Evolutionary conservation across 2,888 invertebrate species (phyloP).

Genomic region (Fissipunctia ypsillon): DNA sequence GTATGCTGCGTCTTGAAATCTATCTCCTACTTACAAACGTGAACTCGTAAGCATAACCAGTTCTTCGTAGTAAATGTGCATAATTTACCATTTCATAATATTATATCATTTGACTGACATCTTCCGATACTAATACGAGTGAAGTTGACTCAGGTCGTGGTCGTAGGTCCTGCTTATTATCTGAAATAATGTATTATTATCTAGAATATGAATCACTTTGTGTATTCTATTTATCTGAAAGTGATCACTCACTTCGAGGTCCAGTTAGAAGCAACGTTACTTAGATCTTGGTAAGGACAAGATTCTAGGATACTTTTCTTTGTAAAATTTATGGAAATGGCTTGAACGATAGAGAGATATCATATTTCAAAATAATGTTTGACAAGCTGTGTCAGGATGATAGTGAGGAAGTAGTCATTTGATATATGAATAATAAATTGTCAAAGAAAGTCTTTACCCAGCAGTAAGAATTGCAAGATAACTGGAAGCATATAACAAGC

Average conservation of each 20-base stretch:
- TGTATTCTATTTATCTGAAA: slow-evolving; percentile 56
- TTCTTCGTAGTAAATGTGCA: slow-evolving; percentile 35
- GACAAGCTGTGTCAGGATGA: not conserved
- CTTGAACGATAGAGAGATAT: not conserved
- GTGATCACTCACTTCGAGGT: slow-evolving; percentile 49
- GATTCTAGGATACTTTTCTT: slow-evolving; percentile 3
- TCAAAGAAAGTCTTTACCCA: not conserved
- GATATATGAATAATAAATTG: not conserved
- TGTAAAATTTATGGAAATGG: slow-evolving; percentile 10
- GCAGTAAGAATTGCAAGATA: rapidly evolving
- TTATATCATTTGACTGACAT: slow-evolving; percentile 65
- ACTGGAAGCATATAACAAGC: too few relatives aligned
- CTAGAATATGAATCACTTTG: slow-evolving; percentile 53
- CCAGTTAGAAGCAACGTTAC: slow-evolving; percentile 14
- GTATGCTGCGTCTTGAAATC: slow-evolving; percentile 26
- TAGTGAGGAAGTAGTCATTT: not conserved
- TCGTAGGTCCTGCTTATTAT: slow-evolving; percentile 56
- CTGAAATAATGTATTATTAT: slow-evolving; percentile 50
- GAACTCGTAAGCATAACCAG: slow-evolving; percentile 35
- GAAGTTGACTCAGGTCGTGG: slow-evolving; percentile 59
- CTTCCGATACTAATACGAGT: slow-evolving; percentile 64
- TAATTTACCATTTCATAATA: slow-evolving; percentile 50
- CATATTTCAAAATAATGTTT: not conserved
- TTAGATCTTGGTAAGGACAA: not conserved
- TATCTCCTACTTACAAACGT: slow-evolving; percentile 29